These are phyloP conservation scores for Plagodis pulveraria DNA, from an alignment of 2,888 invertebrate species.

Conservation along the genomic window DNA sequence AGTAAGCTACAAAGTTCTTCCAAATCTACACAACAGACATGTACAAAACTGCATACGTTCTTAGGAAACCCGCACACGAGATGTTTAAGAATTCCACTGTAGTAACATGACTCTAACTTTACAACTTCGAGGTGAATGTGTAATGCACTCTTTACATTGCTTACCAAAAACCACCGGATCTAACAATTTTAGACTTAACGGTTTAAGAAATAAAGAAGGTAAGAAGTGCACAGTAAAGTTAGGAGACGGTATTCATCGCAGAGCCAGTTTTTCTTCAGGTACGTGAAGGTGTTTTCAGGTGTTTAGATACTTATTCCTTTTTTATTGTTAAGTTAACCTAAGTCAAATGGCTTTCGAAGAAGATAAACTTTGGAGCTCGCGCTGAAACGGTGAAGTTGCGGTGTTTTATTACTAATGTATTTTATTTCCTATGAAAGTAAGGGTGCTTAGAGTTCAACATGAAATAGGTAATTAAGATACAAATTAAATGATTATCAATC, in stretches of 20 bases:
- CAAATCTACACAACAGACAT: constrained; percentile 21
- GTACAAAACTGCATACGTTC: constrained; percentile 43
- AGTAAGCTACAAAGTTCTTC: neutral
- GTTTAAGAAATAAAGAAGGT: constrained; percentile 14
- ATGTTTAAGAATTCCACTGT: constrained; percentile 53
- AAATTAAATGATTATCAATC: too few relatives aligned
- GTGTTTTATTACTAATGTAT: constrained; percentile 24
- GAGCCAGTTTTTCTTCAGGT: constrained; percentile 50
- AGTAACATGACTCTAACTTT: constrained; percentile 55
- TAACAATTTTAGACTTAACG: constrained; percentile 30
- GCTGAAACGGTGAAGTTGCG: constrained; percentile 11
- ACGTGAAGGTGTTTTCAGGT: constrained; percentile 49
- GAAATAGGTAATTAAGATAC: too few relatives aligned
- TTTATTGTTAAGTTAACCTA: constrained; percentile 46
- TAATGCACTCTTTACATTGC: constrained; percentile 55
- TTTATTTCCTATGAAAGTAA: constrained; percentile 9
- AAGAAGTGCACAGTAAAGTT: constrained; percentile 20
- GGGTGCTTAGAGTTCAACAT: constrained; percentile 4
- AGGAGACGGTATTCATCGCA: constrained; percentile 41
- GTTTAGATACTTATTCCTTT: constrained; percentile 47
- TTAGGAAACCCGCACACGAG: constrained; percentile 27
- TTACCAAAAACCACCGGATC: constrained; percentile 14
- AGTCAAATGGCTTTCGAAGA: constrained; percentile 36
- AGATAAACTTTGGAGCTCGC: constrained; percentile 27
- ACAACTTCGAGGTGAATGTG: constrained; percentile 54